Evolutionary conservation across 2,888 invertebrate genomes (phyloP), one percentile per base, ranked within the genome.

Genomic region (Acleris emargana): DNA sequence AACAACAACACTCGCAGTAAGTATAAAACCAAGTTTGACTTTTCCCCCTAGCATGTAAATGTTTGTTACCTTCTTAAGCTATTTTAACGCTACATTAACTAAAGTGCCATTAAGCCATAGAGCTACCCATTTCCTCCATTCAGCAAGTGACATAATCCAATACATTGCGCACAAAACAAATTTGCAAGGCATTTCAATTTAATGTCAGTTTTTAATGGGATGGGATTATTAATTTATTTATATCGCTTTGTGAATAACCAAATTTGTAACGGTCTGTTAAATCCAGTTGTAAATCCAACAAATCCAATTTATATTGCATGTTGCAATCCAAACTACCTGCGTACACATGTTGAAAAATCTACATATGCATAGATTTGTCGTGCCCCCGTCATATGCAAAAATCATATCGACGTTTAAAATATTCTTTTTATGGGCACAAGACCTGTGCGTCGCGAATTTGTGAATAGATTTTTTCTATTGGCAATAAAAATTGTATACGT

Each of bases 391-490:
- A 89, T 91, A 91, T 92, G 91, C 86, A 90, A 91, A 92, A 91
- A 88, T 88, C 89, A 87, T 91, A 88, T 87, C 81, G 83, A 81
- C 81, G 81, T 89, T 90, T 88, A 87, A 87, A 89, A 84, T 38
- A 82, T 84, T 82, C 80, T 85, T 88, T 84, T 82, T 84, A 74
- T 70, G 71, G 84, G 86, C 89, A 83, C 88, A 87, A 86, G 89
- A 81, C 83, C 80, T 76, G 76, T 79, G 81, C 84, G 86, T 79
- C 72, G 77, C 88, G 79, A 87, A 91, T 90, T 78, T 76, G 81
- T 88, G 86, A 90, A 91, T 87, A 82, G 81, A 69, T 76, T 77
- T 81, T 86, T 87, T 90, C 88, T 88, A 89, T 87, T 82, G 88
- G 70, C 88, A 77, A 89, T 90, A 90, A 91, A 91, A 91, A 81